phyloP scores from a whole-genome alignment of 2,113 vertebrate species.

The Leuciscus idus region DNA sequence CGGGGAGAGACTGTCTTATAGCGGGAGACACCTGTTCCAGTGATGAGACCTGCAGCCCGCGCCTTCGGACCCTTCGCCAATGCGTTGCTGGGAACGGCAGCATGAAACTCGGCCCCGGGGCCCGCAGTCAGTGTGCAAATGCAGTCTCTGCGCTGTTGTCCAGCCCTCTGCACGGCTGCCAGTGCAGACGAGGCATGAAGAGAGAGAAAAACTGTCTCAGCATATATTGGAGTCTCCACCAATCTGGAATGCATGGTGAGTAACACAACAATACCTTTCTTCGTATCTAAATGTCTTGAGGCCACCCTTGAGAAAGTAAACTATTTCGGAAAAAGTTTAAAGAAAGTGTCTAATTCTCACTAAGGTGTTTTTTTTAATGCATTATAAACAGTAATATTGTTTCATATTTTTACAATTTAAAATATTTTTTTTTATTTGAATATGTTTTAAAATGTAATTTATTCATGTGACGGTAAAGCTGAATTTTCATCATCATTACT shows the following conservation, averaged over 20 bases:
- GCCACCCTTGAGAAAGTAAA: no score
- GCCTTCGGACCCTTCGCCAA: conserved; percentile 88
- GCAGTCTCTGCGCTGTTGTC: conserved; percentile 85
- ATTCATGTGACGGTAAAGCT: not conserved
- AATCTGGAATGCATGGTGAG: conserved; percentile 87
- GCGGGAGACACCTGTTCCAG: conserved; percentile 87
- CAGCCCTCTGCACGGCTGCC: conserved; percentile 88
- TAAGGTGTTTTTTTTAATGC: no score
- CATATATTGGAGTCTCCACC: conserved; percentile 94
- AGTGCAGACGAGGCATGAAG: conserved; percentile 92
- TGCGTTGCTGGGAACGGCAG: conserved; percentile 90
- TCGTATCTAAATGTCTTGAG: not conserved
- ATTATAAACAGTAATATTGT: not conserved
- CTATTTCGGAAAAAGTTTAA: no score
- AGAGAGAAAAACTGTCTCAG: conserved; percentile 92
- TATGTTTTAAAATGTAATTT: not conserved
- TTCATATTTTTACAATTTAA: not conserved
- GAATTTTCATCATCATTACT: not conserved
- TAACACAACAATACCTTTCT: not conserved
- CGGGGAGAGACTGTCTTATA: conserved; percentile 84
- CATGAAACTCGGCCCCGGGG: conserved; percentile 85
- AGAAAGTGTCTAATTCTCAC: no score
- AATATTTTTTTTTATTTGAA: not conserved
- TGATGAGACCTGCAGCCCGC: conserved; percentile 87
- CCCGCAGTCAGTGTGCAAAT: conserved; percentile 88